Base-by-base conservation (phyloP, 35 echinoderm and acorn worm species). In the Heliocidaris tuberculata region DNA sequence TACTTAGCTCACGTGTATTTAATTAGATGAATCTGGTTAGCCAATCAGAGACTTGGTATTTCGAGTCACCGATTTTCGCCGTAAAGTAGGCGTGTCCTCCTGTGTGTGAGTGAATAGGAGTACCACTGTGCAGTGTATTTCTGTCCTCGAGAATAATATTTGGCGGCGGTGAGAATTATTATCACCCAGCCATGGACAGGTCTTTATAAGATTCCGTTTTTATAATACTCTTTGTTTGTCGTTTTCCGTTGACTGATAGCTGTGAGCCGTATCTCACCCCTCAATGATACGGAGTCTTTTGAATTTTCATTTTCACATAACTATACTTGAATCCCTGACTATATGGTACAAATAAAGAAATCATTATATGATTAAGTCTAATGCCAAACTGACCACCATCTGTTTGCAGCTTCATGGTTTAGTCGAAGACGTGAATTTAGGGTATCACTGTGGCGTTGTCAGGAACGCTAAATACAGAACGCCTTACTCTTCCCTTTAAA, bases 131-230 rank as follows among this genome's bases (percentile, higher is more conserved):
- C 31, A n/a, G 48, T 13, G 21, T 12, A 27, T 59, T 29, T 5
- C 17, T 93, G 50, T 59, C 29, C 17, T 30, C 48, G 50, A 16
- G 91, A 93, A 93, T 93, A 93, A 93, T 93, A 30, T 93, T 93
- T 93, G 91, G 91, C 50, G 86, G 86, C 31, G 91, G 65, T 78
- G 50, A n/a, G 31, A 48, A 93, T 93, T 93, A 93, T 93, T 93
- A 59, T 48, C 91, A 93, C 50, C 91, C 29, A 93, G 91, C 87
- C 91, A 42, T 93, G 29, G 91, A 32, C 19, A 93, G 31, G 31
- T 93, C 91, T 32, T 93, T 93, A 93, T 93, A 93, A 49, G 91
- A 93, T 93, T 93, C 56, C 91, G 13, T 48, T 48, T 30, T 48
- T 59, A 93, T 93, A 24, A 93, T 93, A 93, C 48, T 31, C 47